Base-by-base conservation (phyloP, 2,888 invertebrate species). In the Uropetala carovei region DNA sequence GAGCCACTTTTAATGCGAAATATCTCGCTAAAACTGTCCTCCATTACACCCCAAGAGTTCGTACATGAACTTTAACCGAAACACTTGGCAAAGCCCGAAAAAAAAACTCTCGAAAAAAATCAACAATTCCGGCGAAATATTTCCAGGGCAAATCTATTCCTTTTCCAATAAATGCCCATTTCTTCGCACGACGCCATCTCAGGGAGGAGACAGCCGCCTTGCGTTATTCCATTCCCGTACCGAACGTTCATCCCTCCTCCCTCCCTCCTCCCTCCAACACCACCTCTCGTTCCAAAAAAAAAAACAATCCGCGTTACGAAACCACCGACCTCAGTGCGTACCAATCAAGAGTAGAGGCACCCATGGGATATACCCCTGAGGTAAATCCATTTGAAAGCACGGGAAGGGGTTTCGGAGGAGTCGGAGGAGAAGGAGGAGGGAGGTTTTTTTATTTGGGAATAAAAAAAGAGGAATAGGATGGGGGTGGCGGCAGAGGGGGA, bases 321-420 rank as follows among this genome's bases (percentile, higher is more conserved):
- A 75, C 75, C 75, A 75, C 75, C 7, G 75, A 75, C 22, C 22
- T 22, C 75, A 27, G 75, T 75, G 75, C 75, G 75, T 75, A 75
- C 22, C 75, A 75, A 75, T 75, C 75, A 75, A 75, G 75, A 75
- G 75, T 75, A 75, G 75, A 43, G 75, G 75, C 75, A 75, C 75
- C 75, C 75, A 75, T 75, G 75, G 75, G 75, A 75, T 75, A 75
- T 75, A 43, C 75, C 75, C 75, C 75, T 75, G 75, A 75, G 75
- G 75, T 75, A 75, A 75, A 75, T 75, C 75, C 75, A 75, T 75
- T 75, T 75, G 75, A 27, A 75, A 3, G 13, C 75, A 27, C 8
- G 68, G 18, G 68, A 18, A 18, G 68, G 43, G 43, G 43, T 43
- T 43, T n/a, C n/a, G n/a, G n/a, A n/a, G n/a, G n/a, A n/a, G n/a